Conservation (phyloP, 2,113 vertebrate species). For the Cervus canadensis region DNA sequence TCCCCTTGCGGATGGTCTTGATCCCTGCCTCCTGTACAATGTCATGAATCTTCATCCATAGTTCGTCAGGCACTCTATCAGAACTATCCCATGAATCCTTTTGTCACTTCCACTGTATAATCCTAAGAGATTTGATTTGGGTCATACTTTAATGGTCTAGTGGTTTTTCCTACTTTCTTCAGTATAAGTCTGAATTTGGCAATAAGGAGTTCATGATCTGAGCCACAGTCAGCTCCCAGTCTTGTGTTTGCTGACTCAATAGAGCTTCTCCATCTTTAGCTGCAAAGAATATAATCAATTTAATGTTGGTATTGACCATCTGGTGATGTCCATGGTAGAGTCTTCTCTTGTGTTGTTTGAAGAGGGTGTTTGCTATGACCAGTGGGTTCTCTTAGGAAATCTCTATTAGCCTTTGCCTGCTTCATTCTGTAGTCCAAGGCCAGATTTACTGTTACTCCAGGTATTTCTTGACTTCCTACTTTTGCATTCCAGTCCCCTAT, state of each 20-base stretch:
- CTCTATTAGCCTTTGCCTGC: not conserved
- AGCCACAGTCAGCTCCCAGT: not conserved
- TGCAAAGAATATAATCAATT: not conserved
- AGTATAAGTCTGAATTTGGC: not conserved
- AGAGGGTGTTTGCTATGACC: not conserved
- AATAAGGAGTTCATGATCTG: not conserved
- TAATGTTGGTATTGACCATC: not conserved
- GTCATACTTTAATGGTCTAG: not conserved
- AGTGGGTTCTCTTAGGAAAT: rapidly evolving
- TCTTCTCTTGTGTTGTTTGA: not conserved
- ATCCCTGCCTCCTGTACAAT: not conserved
- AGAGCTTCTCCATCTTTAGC: not conserved
- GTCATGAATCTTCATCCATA: not conserved
- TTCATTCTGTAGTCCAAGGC: not conserved
- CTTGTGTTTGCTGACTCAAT: not conserved
- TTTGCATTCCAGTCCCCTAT: not conserved
- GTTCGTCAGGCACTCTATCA: not conserved
- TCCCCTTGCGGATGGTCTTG: not conserved
- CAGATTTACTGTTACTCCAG: not conserved
- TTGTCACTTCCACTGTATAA: not conserved
- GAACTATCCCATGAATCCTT: not conserved
- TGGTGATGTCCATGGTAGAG: not conserved
- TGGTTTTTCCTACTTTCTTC: not conserved
- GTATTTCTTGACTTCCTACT: not conserved
- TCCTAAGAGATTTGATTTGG: not conserved